Percentiles rank a stretch among this genome's conserved stretches.
phyloP scores from a whole-genome alignment of 2,113 vertebrate genomes.

The Leucosticte australis region DNA sequence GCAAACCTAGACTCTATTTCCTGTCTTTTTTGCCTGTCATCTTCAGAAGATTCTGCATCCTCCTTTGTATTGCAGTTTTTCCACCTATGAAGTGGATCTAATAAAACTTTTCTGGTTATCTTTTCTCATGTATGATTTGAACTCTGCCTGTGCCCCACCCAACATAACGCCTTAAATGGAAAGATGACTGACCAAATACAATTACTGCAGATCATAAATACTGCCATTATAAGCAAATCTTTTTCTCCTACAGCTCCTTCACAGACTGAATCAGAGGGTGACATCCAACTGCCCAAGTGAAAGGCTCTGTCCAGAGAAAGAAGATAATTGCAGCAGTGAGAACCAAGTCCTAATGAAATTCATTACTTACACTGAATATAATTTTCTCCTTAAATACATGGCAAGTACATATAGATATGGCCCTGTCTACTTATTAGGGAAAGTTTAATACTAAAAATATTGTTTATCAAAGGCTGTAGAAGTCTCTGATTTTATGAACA shows the following conservation, averaged over 20 bases:
- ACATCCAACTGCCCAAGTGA: not conserved
- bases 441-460: not conserved
- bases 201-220: not conserved
- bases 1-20: not conserved
- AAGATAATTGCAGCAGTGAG: not conserved
- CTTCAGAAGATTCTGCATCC: not conserved
- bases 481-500: not conserved
- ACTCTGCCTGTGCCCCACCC: not conserved
- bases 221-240: not conserved
- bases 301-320: not conserved
- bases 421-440: not conserved
- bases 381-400: slow-evolving; percentile 2
- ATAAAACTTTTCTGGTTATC: not conserved
- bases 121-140: not conserved
- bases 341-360: not conserved
- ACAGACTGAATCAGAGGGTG: not conserved
- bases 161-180: not conserved
- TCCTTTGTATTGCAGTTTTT: not conserved
- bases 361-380: not conserved
- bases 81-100: not conserved
- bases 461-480: not conserved
- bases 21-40: not conserved
- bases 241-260: not conserved
- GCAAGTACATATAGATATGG: not conserved
- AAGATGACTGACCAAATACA: not conserved